Evolutionary conservation across 1,140 invertebrate species (phyloP).

Genomic region (Drosophila equinoxialis): DNA sequence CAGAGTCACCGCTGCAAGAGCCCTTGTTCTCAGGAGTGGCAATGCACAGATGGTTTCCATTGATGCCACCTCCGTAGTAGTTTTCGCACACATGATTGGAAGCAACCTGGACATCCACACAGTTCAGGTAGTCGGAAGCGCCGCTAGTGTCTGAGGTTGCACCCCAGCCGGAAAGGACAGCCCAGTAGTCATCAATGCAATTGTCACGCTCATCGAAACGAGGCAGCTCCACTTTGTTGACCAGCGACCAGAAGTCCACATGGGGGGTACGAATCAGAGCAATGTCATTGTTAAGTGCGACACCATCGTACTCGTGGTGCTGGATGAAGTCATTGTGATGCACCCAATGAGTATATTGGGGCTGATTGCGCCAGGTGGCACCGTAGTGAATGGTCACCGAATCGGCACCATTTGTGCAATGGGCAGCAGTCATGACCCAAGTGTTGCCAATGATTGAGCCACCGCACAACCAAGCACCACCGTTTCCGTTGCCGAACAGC

Average conservation of each 20-base stretch:
- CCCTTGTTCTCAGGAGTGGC: slow-evolving; percentile 46
- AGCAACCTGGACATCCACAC: slow-evolving; percentile 38
- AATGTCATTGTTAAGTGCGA: slow-evolving; percentile 39
- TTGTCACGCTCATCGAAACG: slow-evolving; percentile 30
- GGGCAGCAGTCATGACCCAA: slow-evolving; percentile 82
- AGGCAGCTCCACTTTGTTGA: slow-evolving; percentile 54
- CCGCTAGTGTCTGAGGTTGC: slow-evolving; percentile 28
- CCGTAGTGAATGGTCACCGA: slow-evolving; percentile 36
- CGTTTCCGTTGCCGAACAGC: slow-evolving; percentile 65
- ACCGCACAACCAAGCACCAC: slow-evolving; percentile 84
- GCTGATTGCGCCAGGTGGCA: slow-evolving; percentile 28
- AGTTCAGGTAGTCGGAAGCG: slow-evolving; percentile 32
- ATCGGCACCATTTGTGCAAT: slow-evolving; percentile 55
- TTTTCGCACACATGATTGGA: slow-evolving; percentile 30
- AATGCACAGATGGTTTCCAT: slow-evolving; percentile 52
- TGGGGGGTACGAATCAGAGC: slow-evolving; percentile 38
- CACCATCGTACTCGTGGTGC: slow-evolving; percentile 29
- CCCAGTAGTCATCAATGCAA: slow-evolving; percentile 38
- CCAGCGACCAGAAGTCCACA: slow-evolving; percentile 43
- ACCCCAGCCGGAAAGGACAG: slow-evolving; percentile 50
- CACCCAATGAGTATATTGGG: slow-evolving; percentile 29
- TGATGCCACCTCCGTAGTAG: slow-evolving; percentile 33
- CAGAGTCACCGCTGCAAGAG: slow-evolving; percentile 53
- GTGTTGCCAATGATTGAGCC: slow-evolving; percentile 86
- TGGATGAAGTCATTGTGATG: slow-evolving; percentile 26